Base-by-base conservation (phyloP, 2,797 vertebrate genomes). In the Iguana delicatissima region DNA sequence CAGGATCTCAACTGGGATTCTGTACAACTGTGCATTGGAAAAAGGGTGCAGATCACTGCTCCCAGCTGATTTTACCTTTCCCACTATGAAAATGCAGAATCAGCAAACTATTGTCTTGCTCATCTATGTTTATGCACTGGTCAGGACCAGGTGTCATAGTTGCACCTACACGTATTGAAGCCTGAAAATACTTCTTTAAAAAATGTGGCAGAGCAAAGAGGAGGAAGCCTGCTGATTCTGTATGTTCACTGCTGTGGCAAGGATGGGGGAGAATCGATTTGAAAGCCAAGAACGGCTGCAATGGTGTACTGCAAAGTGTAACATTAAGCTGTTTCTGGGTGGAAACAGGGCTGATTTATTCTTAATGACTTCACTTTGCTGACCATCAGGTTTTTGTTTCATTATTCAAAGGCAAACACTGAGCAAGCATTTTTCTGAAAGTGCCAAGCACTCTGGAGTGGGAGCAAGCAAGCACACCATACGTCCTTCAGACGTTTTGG, bases 71-170 rank as follows among this genome's bases (percentile, higher is more conserved):
- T 29, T 85, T 93, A 92, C 85, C 93, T 92, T 89, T 64, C 91
- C 86, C 88, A 67, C 77, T 20, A 81, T 76, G 87, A 94, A 95
- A 22, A 42, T 42, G 94, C 50, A 0, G 16, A 94, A 90, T 96
- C 95, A 95, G 95, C 96, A 96, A 92, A 76, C 90, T 92, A 86
- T 92, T 89, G 55, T 64, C 92, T 94, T 74, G 84, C 90, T 77
- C 76, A 88, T 89, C 90, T 93, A 95, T 67, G 67, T 93, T 94
- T 94, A 94, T 88, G 92, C 77, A 86, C 89, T 62, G 93, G 93
- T 91, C 92, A 94, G 93, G 91, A 93, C 90, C 96, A 94, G 96
- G 93, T 96, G 95, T 93, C 95, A 94, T 94, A 94, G 88, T 0
- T 91, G 90, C 91, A 94, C 89, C 67, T 0, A 91, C 86, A 82